Evolutionary conservation across 2,888 invertebrate species (phyloP).

Genomic region (Monochamus alternatus): DNA sequence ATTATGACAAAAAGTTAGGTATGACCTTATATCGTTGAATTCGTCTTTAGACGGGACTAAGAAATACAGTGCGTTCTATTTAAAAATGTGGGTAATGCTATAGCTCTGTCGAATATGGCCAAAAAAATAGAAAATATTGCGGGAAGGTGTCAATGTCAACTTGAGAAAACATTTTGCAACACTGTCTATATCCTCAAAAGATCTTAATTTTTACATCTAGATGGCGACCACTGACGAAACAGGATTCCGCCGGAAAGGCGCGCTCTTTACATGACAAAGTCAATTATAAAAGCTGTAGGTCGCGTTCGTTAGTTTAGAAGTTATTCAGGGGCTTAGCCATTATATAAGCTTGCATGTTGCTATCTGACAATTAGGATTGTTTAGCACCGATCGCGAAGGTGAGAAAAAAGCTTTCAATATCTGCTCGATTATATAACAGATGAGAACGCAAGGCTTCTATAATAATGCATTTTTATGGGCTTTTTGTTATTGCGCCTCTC

Average conservation of each 20-base stretch:
- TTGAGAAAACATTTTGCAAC: too few relatives aligned
- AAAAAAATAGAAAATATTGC: too few relatives aligned
- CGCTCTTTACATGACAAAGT: slow-evolving; percentile 13
- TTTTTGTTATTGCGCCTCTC: neutral
- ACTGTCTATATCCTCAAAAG: too few relatives aligned
- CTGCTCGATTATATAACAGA: slow-evolving; percentile 6
- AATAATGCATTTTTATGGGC: neutral
- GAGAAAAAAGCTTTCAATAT: slow-evolving; percentile 5
- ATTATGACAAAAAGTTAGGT: too few relatives aligned
- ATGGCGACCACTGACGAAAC: neutral
- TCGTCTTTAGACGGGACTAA: too few relatives aligned
- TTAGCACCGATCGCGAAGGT: slow-evolving; percentile 15
- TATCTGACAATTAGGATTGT: slow-evolving; percentile 8
- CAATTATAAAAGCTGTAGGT: slow-evolving; percentile 19
- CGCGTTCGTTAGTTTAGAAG: slow-evolving; percentile 23
- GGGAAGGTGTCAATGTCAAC: too few relatives aligned
- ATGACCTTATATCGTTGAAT: too few relatives aligned
- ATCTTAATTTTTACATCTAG: too few relatives aligned
- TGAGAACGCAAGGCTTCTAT: neutral
- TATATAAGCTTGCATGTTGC: slow-evolving; percentile 23
- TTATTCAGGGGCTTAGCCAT: slow-evolving; percentile 14
- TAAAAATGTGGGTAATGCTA: too few relatives aligned
- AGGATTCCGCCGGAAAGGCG: neutral
- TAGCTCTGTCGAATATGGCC: too few relatives aligned
- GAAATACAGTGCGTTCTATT: too few relatives aligned